Conservation (phyloP, 2,888 invertebrate species). For the Sinopyrophorus schimmeli region DNA sequence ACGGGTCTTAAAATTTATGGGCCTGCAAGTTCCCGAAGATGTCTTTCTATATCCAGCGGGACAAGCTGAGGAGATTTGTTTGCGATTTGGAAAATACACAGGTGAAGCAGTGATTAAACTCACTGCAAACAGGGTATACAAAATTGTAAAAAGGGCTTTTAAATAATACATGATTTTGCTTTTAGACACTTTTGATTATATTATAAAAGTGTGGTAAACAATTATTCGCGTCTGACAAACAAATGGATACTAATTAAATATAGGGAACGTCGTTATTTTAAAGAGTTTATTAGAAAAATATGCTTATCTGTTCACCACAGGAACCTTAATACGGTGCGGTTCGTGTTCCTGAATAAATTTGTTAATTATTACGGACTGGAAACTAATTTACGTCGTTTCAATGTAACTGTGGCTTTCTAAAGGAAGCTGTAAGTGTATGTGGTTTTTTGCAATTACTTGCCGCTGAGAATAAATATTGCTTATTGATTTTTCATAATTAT, state of each 20-base stretch:
- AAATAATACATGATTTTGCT: too few species aligned
- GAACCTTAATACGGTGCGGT: slow-evolving; percentile 35
- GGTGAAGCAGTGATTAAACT: slow-evolving; percentile 1
- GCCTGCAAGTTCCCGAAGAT: not conserved
- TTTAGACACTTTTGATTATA: too few species aligned
- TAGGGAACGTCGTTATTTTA: slow-evolving; percentile 1
- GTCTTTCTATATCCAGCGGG: slow-evolving; percentile 4
- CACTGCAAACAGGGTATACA: too few species aligned
- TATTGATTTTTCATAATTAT: too few species aligned
- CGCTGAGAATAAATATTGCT: too few species aligned
- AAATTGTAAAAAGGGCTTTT: too few species aligned
- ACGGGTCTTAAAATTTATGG: too few species aligned
- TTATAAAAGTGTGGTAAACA: too few species aligned
- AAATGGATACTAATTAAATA: slow-evolving; percentile 6
- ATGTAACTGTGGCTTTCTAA: slow-evolving; percentile 11
- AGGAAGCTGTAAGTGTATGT: slow-evolving; percentile 9
- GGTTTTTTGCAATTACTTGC: slow-evolving; percentile 15
- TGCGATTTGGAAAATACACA: slow-evolving; percentile 3
- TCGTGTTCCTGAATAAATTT: slow-evolving; percentile 38
- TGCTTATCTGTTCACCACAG: slow-evolving; percentile 31
- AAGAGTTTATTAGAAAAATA: slow-evolving; percentile 14
- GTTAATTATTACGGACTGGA: slow-evolving; percentile 18
- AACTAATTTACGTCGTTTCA: slow-evolving; percentile 13
- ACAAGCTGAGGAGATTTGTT: not conserved
- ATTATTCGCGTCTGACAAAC: not conserved